Evolutionary conservation across 2,888 invertebrate genomes (phyloP).

Genomic region (Drosophila kambysellisi): DNA sequence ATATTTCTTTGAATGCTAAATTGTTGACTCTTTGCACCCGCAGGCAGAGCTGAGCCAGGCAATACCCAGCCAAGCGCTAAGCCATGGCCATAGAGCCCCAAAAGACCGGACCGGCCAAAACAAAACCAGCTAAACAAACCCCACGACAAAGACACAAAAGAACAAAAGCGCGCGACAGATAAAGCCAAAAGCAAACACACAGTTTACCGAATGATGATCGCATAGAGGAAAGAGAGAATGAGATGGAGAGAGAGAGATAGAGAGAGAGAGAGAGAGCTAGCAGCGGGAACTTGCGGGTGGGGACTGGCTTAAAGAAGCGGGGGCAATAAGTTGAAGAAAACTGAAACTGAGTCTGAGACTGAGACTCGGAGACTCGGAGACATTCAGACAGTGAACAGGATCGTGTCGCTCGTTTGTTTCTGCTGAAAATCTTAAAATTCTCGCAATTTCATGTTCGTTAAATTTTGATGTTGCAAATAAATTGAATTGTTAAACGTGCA

Average conservation of each 20-base stretch:
- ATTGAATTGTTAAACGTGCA: slow-evolving; percentile 85
- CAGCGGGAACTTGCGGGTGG: slow-evolving; percentile 19
- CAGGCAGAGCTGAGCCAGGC: slow-evolving; percentile 30
- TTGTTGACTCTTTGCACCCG: slow-evolving; percentile 76
- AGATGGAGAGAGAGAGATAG: slow-evolving; percentile 4
- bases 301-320: neutral
- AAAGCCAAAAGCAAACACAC: slow-evolving; percentile 71
- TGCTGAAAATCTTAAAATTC: slow-evolving; percentile 85
- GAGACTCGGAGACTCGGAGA: slow-evolving; percentile 34
- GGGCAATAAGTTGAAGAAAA: neutral
- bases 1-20: slow-evolving; percentile 84
- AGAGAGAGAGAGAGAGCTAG: neutral
- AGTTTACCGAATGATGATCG: slow-evolving; percentile 33
- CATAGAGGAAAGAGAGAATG: slow-evolving; percentile 13
- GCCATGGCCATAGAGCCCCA: slow-evolving; percentile 39
- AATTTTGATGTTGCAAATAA: slow-evolving; percentile 84
- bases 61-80: slow-evolving; percentile 45
- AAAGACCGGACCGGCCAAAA: slow-evolving; percentile 39
- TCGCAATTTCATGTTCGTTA: slow-evolving; percentile 85
- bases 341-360: slow-evolving; percentile 31
- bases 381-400: slow-evolving; percentile 69
- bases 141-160: slow-evolving; percentile 68
- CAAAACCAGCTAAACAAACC: slow-evolving; percentile 75
- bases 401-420: slow-evolving; percentile 86
- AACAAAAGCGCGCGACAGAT: slow-evolving; percentile 80